Evolutionary conservation across 2,888 invertebrate species (phyloP).

Genomic region (Arge pagana): DNA sequence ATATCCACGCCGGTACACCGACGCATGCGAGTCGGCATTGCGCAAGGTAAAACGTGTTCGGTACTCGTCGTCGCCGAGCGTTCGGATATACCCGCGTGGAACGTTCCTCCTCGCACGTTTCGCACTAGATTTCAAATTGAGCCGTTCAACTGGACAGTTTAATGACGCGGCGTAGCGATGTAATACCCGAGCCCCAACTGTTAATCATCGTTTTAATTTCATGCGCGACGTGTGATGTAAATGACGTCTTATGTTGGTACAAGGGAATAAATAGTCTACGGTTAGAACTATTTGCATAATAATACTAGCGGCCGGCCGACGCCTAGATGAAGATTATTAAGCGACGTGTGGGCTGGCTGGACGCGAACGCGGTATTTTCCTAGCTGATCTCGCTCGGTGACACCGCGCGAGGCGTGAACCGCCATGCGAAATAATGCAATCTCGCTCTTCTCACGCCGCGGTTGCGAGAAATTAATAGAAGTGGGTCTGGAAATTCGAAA

Average conservation of each 20-base stretch:
- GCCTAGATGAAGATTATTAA: too few relatives aligned
- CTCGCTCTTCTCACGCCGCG: too few relatives aligned
- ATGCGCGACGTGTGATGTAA: conserved; percentile 3
- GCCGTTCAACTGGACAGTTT: conserved; percentile 14
- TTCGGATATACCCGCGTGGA: background rate
- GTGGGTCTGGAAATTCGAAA: too few relatives aligned
- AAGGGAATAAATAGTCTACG: background rate
- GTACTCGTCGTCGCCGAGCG: background rate
- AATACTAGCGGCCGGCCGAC: background rate
- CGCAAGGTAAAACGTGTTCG: too few relatives aligned
- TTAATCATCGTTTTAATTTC: conserved; percentile 13
- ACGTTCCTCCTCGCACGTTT: background rate
- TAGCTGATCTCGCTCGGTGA: too few relatives aligned
- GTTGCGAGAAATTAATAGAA: too few relatives aligned
- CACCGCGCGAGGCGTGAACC: too few relatives aligned
- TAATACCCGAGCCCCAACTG: conserved; percentile 1
- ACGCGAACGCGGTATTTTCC: too few relatives aligned
- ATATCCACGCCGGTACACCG: background rate
- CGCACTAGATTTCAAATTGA: conserved; percentile 13
- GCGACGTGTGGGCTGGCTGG: too few relatives aligned
- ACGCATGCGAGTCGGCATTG: too few relatives aligned
- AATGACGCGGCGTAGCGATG: conserved; percentile 10
- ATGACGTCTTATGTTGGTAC: background rate
- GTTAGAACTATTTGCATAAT: background rate
- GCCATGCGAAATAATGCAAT: too few relatives aligned